Conservation (phyloP, 2,113 vertebrate genomes). For the Tachycineta bicolor region DNA sequence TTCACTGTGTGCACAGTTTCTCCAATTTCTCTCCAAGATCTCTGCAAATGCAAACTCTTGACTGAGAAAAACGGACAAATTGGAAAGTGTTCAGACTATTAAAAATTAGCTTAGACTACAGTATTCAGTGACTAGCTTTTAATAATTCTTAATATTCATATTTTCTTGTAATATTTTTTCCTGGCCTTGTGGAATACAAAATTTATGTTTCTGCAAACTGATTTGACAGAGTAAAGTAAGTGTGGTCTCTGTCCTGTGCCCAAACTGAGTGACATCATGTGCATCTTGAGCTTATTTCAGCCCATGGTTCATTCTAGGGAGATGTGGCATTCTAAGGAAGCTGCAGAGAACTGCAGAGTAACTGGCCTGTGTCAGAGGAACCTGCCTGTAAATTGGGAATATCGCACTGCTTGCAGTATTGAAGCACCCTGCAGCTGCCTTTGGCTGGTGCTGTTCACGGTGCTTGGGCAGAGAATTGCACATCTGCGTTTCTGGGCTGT, state of each 20-base stretch:
- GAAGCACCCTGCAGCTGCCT: background rate
- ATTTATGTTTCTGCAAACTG: background rate
- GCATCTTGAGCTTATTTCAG: background rate
- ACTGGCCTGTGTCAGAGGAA: background rate
- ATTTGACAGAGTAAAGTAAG: background rate
- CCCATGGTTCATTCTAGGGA: background rate
- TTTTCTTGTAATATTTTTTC: background rate
- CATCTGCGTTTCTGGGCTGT: background rate
- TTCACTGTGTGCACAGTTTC: background rate
- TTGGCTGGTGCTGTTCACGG: background rate
- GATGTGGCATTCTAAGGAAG: background rate
- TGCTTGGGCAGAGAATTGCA: background rate
- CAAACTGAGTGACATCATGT: fast-evolving
- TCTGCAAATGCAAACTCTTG: background rate
- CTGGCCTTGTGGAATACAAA: background rate
- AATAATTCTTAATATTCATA: background rate
- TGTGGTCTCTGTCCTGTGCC: background rate
- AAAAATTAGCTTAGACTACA: background rate
- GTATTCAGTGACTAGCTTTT: background rate
- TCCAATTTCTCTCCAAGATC: background rate
- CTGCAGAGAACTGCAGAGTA: background rate
- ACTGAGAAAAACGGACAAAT: background rate
- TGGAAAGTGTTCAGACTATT: background rate
- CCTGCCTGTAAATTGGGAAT: background rate
- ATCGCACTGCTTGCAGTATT: background rate